phyloP scores from a whole-genome alignment of 1,140 invertebrate species.

The Leptonema lineaticorne region DNA sequence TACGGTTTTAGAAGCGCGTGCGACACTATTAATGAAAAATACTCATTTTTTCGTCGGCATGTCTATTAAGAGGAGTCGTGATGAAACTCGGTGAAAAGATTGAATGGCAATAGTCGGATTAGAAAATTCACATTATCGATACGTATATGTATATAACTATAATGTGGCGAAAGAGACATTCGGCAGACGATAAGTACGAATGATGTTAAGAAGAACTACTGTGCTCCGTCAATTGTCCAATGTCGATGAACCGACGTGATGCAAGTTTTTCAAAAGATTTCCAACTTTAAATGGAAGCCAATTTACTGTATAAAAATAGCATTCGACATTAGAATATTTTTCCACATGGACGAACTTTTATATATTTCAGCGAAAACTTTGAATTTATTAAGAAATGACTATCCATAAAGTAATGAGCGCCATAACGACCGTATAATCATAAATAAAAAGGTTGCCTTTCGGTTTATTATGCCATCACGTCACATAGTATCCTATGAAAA shows the following conservation, averaged over 20 bases:
- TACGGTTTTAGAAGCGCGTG: neutral
- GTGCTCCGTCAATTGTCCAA: constrained; percentile 7
- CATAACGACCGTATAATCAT: neutral
- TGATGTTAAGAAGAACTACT: no score
- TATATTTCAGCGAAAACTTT: no score
- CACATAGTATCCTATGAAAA: constrained; percentile 1
- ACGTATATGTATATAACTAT: no score
- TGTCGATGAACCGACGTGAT: constrained; percentile 18
- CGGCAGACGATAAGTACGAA: neutral
- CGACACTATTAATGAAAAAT: neutral
- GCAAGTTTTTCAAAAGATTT: constrained; percentile 3
- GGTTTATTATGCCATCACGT: neutral
- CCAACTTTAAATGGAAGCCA: neutral
- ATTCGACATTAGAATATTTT: no score
- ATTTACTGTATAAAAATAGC: neutral
- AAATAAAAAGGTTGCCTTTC: constrained; percentile 7
- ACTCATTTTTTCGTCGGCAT: neutral
- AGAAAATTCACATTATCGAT: constrained; percentile 7
- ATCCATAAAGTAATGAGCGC: neutral
- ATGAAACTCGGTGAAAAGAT: constrained; percentile 7
- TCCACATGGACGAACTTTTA: no score
- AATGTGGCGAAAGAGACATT: neutral
- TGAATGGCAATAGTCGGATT: constrained; percentile 6
- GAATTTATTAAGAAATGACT: no score
- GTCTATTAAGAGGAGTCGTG: constrained; percentile 13